phyloP scores from a whole-genome alignment of 2,113 vertebrate genomes.

The Rhinolophus sinicus region DNA sequence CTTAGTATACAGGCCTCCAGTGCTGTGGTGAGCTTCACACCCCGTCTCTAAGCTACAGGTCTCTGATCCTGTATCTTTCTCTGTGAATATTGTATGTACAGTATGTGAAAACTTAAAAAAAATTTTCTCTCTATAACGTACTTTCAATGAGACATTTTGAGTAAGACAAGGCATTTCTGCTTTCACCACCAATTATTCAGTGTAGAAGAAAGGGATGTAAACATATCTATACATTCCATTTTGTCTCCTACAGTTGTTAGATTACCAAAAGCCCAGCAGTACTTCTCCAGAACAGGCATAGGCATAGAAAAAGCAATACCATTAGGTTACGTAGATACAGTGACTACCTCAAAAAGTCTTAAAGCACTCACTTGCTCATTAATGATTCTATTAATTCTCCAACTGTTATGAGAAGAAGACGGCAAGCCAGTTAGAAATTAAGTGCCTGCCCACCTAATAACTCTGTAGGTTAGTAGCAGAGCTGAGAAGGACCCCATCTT shows the following conservation, averaged over 20 bases:
- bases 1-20: background rate
- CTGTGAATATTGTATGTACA: no score
- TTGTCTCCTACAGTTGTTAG: fast-evolving
- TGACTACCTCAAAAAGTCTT: background rate
- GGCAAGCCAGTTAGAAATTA: background rate
- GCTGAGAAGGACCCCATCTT: background rate
- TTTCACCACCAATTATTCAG: background rate
- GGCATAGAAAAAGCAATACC: background rate
- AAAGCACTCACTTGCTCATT: no score
- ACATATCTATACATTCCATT: background rate
- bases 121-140: background rate
- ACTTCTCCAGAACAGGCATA: background rate
- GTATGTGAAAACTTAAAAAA: background rate
- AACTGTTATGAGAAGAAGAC: background rate
- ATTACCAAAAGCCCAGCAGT: background rate
- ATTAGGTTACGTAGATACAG: no score
- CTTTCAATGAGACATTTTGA: background rate
- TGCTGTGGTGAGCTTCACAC: fast-evolving
- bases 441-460: background rate
- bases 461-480: background rate
- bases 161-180: background rate
- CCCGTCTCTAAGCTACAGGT: no score
- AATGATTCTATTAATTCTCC: background rate
- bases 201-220: fast-evolving
- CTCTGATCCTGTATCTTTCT: background rate